phyloP scores from a whole-genome alignment of 1,140 invertebrate species.

The Oncopodura yosiiana region DNA sequence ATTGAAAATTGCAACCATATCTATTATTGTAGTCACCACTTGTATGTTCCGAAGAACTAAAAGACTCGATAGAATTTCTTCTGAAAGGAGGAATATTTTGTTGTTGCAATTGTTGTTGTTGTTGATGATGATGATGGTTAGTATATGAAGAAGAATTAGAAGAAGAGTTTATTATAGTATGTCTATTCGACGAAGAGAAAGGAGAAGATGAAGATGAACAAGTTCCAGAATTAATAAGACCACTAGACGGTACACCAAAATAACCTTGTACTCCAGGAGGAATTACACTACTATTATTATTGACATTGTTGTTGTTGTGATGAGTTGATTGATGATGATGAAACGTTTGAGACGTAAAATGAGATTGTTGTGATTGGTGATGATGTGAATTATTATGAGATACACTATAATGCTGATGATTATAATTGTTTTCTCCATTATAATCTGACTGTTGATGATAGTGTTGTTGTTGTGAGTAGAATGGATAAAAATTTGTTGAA shows the following conservation, averaged over 20 bases:
- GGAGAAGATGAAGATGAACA: background rate
- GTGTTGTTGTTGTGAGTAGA: slow-evolving; percentile 5
- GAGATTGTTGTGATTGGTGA: slow-evolving; percentile 11
- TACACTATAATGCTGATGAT: background rate
- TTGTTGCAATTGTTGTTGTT: slow-evolving; percentile 8
- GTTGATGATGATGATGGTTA: slow-evolving; percentile 1
- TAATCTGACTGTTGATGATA: background rate
- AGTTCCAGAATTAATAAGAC: background rate
- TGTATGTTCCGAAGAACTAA: slow-evolving; percentile 26
- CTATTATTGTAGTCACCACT: slow-evolving; percentile 17
- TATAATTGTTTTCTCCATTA: too few relatives aligned
- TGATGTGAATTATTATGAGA: slow-evolving; percentile 1
- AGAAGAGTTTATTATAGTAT: background rate
- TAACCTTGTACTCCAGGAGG: slow-evolving; percentile 5
- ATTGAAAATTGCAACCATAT: slow-evolving; percentile 19
- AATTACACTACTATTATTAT: slow-evolving; percentile 3
- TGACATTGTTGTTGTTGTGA: slow-evolving; percentile 8
- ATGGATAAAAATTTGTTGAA: slow-evolving; percentile 5
- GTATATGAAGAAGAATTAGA: background rate
- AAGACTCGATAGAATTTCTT: slow-evolving; percentile 35
- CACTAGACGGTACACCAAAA: slow-evolving; percentile 8
- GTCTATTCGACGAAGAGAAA: background rate
- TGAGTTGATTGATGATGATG: too few relatives aligned
- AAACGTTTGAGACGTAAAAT: slow-evolving; percentile 2
- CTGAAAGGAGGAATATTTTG: slow-evolving; percentile 18